Percentiles rank a stretch among this genome's conserved stretches.
Conservation (phyloP, 2,113 vertebrate genomes). For the Equus przewalskii region DNA sequence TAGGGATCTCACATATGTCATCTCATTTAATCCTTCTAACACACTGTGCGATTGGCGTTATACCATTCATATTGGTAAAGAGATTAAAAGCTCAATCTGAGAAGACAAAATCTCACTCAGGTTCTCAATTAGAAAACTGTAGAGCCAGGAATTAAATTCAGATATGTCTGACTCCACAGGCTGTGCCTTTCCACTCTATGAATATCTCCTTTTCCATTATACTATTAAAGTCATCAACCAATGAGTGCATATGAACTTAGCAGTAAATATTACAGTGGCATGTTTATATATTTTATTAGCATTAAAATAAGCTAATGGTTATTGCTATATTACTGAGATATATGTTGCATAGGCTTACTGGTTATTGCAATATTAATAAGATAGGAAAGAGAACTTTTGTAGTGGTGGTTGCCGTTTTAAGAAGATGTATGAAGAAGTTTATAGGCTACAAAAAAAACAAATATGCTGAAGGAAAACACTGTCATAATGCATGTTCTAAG, state of each 20-base stretch:
- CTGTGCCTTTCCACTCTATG: not conserved
- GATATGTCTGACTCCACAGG: not conserved
- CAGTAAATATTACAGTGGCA: slow-evolving; percentile 58
- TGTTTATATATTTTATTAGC: slow-evolving; percentile 80
- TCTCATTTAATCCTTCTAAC: not conserved
- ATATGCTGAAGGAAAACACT: slow-evolving; percentile 64
- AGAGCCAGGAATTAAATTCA: not conserved
- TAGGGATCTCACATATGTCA: not conserved
- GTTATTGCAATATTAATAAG: slow-evolving; percentile 82
- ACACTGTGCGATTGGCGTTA: not conserved
- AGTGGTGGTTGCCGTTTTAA: slow-evolving; percentile 79
- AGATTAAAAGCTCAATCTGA: not conserved
- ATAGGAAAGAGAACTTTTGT: slow-evolving; percentile 66
- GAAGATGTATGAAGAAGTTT: slow-evolving; percentile 74
- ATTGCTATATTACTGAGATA: slow-evolving; percentile 77
- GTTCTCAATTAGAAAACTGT: not conserved
- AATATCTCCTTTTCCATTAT: slow-evolving; percentile 64
- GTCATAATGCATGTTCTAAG: slow-evolving; percentile 56
- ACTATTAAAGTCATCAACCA: slow-evolving; percentile 61
- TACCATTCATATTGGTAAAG: not conserved
- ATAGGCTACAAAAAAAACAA: slow-evolving; percentile 69
- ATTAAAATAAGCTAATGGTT: slow-evolving; percentile 81
- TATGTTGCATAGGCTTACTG: slow-evolving; percentile 72
- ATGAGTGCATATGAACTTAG: slow-evolving; percentile 54
- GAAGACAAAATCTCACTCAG: not conserved